These are phyloP conservation scores for Marronus borbonicus DNA, from an alignment of 2,888 invertebrate genomes.

Conservation along the genomic window DNA sequence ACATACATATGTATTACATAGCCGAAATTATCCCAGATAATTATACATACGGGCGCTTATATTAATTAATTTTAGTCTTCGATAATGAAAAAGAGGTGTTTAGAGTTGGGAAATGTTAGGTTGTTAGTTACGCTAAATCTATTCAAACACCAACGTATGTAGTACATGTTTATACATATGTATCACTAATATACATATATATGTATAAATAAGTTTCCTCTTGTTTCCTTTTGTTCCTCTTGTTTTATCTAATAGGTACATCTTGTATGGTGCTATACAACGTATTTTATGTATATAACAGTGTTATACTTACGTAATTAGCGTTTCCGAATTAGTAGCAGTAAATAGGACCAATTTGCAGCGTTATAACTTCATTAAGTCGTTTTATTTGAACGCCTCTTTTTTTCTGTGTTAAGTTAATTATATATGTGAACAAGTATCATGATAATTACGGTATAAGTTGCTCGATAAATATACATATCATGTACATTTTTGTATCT, in stretches of 20 bases:
- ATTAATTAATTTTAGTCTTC: too few relatives aligned
- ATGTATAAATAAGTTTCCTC: conserved; percentile 2
- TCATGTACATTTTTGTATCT: too few relatives aligned
- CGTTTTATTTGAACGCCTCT: conserved; percentile 30
- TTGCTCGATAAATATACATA: background rate
- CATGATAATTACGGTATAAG: conserved; percentile 30
- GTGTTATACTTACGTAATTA: conserved; percentile 38
- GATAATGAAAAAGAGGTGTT: too few relatives aligned
- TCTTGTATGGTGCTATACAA: conserved; percentile 4
- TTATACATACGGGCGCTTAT: too few relatives aligned
- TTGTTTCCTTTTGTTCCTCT: conserved; percentile 3
- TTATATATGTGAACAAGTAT: conserved; percentile 27
- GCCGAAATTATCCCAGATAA: too few relatives aligned
- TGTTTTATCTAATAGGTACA: conserved; percentile 5
- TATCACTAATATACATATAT: background rate
- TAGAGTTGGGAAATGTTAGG: conserved; percentile 2
- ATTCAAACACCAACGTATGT: background rate
- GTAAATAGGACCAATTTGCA: conserved; percentile 40
- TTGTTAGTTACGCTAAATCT: conserved; percentile 37
- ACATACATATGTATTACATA: too few relatives aligned
- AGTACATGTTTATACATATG: too few relatives aligned
- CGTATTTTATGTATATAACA: conserved; percentile 25
- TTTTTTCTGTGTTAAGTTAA: conserved; percentile 11
- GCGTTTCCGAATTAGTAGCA: conserved; percentile 43
- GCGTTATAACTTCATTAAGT: conserved; percentile 43